phyloP scores from a whole-genome alignment of 2,888 invertebrate genomes.

The Xestobium rufovillosum region DNA sequence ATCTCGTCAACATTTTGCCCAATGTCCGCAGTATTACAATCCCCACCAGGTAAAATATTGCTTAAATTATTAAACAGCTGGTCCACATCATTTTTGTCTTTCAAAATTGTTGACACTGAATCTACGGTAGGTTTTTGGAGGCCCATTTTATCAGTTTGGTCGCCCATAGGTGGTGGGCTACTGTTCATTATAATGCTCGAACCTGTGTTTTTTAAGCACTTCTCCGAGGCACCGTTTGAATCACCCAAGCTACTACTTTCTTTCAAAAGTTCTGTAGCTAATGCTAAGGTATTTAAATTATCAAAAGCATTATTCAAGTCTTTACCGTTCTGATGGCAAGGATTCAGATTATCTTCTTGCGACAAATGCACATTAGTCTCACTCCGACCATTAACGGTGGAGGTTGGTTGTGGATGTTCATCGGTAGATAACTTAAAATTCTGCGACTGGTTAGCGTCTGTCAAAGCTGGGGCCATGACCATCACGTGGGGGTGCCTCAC shows the following conservation, averaged over 20 bases:
- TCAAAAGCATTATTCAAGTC: conserved; percentile 26
- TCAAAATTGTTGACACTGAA: conserved; percentile 39
- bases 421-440: conserved; percentile 42
- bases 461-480: conserved; percentile 93
- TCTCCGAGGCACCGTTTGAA: conserved; percentile 33
- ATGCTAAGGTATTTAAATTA: conserved; percentile 31
- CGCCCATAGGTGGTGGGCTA: conserved; percentile 51
- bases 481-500: conserved; percentile 55
- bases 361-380: conserved; percentile 8
- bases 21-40: conserved; percentile 47
- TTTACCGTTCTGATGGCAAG: conserved; percentile 22
- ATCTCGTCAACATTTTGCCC: conserved; percentile 55
- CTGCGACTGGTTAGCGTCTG: conserved; percentile 57
- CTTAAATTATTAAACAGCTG: conserved; percentile 56
- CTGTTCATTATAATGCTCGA: conserved; percentile 45
- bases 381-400: conserved; percentile 23
- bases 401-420: conserved; percentile 31
- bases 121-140: conserved; percentile 50
- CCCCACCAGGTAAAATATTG: conserved; percentile 32
- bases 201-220: conserved; percentile 23
- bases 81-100: conserved; percentile 55
- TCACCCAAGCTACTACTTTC: conserved; percentile 26
- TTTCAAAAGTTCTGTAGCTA: conserved; percentile 32
- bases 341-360: conserved; percentile 11
- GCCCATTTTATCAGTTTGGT: conserved; percentile 46